Conservation (phyloP, 1,140 invertebrate species). For the Carcinoscorpius rotundicauda region DNA sequence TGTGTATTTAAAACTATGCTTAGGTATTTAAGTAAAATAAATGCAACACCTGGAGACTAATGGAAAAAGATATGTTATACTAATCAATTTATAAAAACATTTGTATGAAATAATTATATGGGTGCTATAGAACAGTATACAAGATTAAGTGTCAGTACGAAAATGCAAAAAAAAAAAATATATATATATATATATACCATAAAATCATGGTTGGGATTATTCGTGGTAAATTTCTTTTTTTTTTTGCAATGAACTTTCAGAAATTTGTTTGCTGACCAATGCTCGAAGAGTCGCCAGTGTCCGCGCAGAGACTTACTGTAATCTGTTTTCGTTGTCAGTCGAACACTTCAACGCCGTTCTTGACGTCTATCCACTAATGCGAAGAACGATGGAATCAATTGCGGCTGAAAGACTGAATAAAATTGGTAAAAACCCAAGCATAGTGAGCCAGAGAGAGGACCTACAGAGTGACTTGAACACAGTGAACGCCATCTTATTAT, state of each 20-base stretch:
- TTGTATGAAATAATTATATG: no score
- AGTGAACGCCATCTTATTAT: constrained; percentile 19
- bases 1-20: no score
- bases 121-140: no score
- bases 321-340: constrained; percentile 92
- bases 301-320: constrained; percentile 94
- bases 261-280: constrained; percentile 41
- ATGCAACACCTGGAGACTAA: no score
- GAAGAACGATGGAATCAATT: constrained; percentile 95
- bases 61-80: no score
- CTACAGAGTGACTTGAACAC: constrained; percentile 21
- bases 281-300: constrained; percentile 80
- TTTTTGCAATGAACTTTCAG: constrained; percentile 24
- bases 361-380: constrained; percentile 94
- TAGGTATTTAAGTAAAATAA: no score
- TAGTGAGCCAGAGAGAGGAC: constrained; percentile 72
- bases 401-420: constrained; percentile 95
- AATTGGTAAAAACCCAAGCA: constrained; percentile 94
- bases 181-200: no score
- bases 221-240: no score
- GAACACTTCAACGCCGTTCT: constrained; percentile 89
- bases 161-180: no score
- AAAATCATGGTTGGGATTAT: no score
- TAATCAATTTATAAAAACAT: no score
- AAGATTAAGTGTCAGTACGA: no score